Evolutionary conservation across 2,113 vertebrate genomes (phyloP).

Genomic region (Climacteris rufus): DNA sequence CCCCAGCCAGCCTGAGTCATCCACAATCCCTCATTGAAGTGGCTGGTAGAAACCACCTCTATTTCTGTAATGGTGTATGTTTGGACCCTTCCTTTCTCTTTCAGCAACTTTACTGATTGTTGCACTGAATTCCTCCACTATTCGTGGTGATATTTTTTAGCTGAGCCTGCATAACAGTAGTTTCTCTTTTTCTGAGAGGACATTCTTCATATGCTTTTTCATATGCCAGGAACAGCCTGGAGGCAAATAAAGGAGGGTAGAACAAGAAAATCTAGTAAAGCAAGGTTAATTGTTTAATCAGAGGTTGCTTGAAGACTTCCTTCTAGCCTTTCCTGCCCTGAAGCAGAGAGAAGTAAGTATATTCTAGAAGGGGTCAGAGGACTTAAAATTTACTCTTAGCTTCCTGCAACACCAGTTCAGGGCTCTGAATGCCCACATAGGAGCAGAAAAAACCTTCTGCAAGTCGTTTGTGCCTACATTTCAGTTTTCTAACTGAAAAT

Average conservation of each 20-base stretch:
- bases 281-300: slow-evolving; percentile 1
- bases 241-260: not conserved
- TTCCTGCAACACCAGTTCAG: not conserved
- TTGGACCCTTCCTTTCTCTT: not conserved
- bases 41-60: not conserved
- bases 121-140: not conserved
- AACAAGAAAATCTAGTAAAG: not conserved
- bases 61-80: not conserved
- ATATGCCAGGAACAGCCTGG: not conserved
- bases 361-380: not conserved
- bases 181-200: not conserved
- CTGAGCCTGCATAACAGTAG: not conserved
- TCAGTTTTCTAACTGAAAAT: too few species aligned
- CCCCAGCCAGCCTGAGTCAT: accelerated
- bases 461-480: not conserved
- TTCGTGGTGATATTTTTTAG: not conserved
- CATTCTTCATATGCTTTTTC: not conserved
- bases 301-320: not conserved
- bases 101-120: not conserved
- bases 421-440: not conserved
- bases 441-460: not conserved
- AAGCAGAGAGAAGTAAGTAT: not conserved
- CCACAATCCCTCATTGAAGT: not conserved
- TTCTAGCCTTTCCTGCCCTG: not conserved
- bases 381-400: not conserved